These are phyloP conservation scores for Bothrops jararaca DNA, from an alignment of 2,113 vertebrate genomes.

Conservation along the genomic window DNA sequence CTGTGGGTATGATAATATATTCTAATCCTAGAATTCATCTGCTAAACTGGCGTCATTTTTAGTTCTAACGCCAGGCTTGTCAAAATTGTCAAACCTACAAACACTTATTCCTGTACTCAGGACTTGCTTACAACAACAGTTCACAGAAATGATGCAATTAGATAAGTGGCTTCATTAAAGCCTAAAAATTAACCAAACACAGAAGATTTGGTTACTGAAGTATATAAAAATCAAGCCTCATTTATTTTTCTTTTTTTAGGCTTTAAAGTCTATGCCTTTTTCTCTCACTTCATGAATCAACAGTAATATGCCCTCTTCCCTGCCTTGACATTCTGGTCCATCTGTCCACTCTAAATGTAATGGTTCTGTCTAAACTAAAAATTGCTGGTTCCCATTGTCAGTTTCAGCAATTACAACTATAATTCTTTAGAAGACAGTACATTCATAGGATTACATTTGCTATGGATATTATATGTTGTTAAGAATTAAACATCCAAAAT, in stretches of 20 bases:
- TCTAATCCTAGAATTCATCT: neutral
- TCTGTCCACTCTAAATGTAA: neutral
- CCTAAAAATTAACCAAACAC: neutral
- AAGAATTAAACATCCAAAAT: slow-evolving; percentile 58
- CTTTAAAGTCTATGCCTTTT: neutral
- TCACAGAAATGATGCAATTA: neutral
- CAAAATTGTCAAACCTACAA: neutral
- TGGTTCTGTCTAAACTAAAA: neutral
- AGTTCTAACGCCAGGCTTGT: neutral
- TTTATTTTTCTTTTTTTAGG: neutral
- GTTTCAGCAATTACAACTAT: neutral
- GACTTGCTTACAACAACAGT: neutral
- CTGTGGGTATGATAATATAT: slow-evolving; percentile 10
- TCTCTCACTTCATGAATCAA: neutral
- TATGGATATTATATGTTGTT: slow-evolving; percentile 54
- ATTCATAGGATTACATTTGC: slow-evolving; percentile 41
- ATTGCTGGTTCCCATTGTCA: neutral
- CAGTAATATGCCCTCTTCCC: neutral
- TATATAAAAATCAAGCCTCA: neutral
- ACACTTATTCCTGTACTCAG: neutral
- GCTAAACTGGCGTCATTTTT: slow-evolving; percentile 16
- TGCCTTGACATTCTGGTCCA: neutral
- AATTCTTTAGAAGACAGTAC: slow-evolving; percentile 24
- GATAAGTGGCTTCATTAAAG: neutral
- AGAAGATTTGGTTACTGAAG: neutral